These are phyloP conservation scores for Cabera pusaria DNA, from an alignment of 2,888 invertebrate genomes.

Conservation along the genomic window DNA sequence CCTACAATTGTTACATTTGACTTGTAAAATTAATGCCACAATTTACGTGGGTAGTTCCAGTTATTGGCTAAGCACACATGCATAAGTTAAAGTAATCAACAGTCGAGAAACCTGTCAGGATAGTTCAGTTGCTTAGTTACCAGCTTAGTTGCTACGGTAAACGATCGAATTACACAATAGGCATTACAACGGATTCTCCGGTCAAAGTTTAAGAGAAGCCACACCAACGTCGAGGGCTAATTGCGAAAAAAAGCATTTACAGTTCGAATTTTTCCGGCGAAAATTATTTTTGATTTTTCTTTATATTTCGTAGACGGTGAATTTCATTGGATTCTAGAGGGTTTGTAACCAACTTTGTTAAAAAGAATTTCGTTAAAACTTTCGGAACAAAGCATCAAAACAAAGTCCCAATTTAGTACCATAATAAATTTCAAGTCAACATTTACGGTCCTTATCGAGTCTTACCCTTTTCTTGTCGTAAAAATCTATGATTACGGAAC, in stretches of 20 bases:
- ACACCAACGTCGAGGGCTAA: constrained; percentile 61
- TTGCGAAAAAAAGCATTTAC: constrained; percentile 41
- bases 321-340: constrained; percentile 17
- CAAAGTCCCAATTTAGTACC: too few relatives aligned
- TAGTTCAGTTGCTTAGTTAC: constrained; percentile 58
- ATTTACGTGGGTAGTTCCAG: constrained; percentile 66
- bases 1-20: constrained; percentile 79
- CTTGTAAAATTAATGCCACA: constrained; percentile 76
- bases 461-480: constrained; percentile 47
- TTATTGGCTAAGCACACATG: constrained; percentile 37
- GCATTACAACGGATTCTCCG: constrained; percentile 65
- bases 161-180: constrained; percentile 67
- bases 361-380: too few relatives aligned
- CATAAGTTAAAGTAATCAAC: constrained; percentile 20
- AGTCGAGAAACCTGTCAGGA: constrained; percentile 55
- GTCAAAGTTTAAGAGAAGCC: constrained; percentile 77
- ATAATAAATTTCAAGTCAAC: constrained; percentile 17
- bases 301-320: neutral
- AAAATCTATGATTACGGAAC: constrained; percentile 45
- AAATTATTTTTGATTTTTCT: constrained; percentile 13
- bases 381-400: too few relatives aligned
- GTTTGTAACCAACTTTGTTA: constrained; percentile 16
- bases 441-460: constrained; percentile 15
- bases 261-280: neutral
- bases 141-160: constrained; percentile 40